Conservation (phyloP, 2,797 vertebrate species). For the Paedocypris micromegethes region DNA sequence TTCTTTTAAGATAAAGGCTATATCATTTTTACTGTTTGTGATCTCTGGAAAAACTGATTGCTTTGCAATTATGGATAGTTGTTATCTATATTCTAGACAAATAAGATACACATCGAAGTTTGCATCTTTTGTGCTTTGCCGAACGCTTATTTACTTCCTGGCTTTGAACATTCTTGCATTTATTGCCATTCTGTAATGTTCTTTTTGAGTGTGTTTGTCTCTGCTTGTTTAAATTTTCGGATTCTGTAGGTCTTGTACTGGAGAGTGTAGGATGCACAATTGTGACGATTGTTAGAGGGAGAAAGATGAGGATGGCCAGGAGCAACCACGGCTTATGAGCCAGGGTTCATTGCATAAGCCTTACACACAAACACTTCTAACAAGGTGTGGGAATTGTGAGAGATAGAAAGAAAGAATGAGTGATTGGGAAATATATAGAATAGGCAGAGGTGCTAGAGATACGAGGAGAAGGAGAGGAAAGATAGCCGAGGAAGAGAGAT, state of each 20-base stretch:
- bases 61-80: background rate
- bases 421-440: no score
- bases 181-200: no score
- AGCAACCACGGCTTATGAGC: constrained; percentile 13
- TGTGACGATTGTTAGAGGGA: constrained; percentile 36
- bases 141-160: background rate
- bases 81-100: background rate
- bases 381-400: background rate
- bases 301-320: constrained; percentile 27
- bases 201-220: background rate
- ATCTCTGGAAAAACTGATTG: constrained; percentile 1
- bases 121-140: background rate
- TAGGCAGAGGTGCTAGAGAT: no score
- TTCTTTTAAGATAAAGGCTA: constrained; percentile 29
- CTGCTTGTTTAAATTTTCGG: no score
- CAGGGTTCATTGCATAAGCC: constrained; percentile 32
- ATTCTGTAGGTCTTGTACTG: constrained; percentile 18
- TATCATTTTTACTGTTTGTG: background rate
- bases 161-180: no score
- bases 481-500: no score
- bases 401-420: background rate
- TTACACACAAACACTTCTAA: constrained; percentile 13
- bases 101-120: background rate
- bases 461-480: background rate
- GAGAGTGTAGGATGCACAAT: no score